Percentiles rank a stretch among this genome's conserved stretches.
Conservation (phyloP, 1,140 invertebrate genomes). For the Asobara japonica region DNA sequence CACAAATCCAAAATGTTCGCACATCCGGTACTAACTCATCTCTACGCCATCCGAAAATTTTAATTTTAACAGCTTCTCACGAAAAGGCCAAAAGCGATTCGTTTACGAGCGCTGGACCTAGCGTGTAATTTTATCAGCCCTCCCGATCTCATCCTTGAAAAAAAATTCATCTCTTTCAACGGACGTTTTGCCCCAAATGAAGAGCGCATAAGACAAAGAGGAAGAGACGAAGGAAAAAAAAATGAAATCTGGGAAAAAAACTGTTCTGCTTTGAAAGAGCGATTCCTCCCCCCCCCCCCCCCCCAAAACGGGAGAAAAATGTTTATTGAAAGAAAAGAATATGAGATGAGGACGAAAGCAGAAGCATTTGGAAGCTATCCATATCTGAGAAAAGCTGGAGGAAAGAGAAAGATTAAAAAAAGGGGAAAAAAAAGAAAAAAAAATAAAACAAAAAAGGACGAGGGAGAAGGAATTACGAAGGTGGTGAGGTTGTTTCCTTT, state of each 20-base stretch:
- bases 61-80: constrained; percentile 57
- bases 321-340: neutral
- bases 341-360: neutral
- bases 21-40: constrained; percentile 50
- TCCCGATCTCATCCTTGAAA: constrained; percentile 52
- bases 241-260: neutral
- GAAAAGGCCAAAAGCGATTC: constrained; percentile 37
- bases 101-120: constrained; percentile 53
- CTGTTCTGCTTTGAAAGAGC: neutral
- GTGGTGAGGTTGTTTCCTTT: constrained; percentile 53
- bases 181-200: neutral
- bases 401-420: constrained; percentile 21
- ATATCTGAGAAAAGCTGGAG: constrained; percentile 35
- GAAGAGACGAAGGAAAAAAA: neutral
- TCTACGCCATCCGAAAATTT: constrained; percentile 52
- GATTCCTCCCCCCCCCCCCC: neutral
- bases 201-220: neutral
- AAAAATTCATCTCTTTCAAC: neutral
- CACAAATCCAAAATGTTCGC: constrained; percentile 17
- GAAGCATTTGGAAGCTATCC: constrained; percentile 30
- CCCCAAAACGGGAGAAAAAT: neutral
- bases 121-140: constrained; percentile 63
- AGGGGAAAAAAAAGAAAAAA: constrained; percentile 13
- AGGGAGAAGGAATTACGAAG: constrained; percentile 31
- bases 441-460: constrained; percentile 16